Conservation (phyloP, 2,113 vertebrate genomes). For the Chloropsis cyanopogon region DNA sequence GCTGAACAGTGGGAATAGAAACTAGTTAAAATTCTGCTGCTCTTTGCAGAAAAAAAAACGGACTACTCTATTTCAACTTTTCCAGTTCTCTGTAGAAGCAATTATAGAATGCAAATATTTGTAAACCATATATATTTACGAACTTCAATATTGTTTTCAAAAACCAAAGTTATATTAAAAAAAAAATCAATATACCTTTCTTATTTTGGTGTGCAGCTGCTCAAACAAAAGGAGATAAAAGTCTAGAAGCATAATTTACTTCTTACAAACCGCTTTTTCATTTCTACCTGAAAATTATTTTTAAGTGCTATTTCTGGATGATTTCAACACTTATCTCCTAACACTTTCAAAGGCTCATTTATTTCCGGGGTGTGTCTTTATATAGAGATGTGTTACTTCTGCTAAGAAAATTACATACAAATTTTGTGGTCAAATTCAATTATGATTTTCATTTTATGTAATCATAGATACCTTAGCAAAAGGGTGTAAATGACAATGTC, state of each 20-base stretch:
- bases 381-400: not conserved
- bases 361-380: not conserved
- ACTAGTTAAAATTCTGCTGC: constrained; percentile 5
- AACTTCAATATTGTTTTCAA: constrained; percentile 34
- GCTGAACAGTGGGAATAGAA: not conserved
- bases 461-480: rapidly evolving
- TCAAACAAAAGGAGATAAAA: constrained; percentile 37
- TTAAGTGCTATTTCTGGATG: not conserved
- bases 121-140: constrained; percentile 15
- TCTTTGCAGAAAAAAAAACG: not conserved
- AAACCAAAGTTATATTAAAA: not conserved
- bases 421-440: not conserved
- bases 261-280: not conserved
- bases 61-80: constrained; percentile 7
- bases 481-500: not conserved
- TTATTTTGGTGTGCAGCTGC: constrained; percentile 8
- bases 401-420: not conserved
- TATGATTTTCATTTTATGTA: not conserved
- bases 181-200: not conserved
- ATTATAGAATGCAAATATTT: constrained; percentile 57
- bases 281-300: not conserved
- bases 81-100: constrained; percentile 7
- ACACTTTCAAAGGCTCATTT: not conserved
- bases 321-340: not conserved
- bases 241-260: not conserved